These are phyloP conservation scores for Drosophila baimaii DNA, from an alignment of 1,140 invertebrate species.

Conservation along the genomic window DNA sequence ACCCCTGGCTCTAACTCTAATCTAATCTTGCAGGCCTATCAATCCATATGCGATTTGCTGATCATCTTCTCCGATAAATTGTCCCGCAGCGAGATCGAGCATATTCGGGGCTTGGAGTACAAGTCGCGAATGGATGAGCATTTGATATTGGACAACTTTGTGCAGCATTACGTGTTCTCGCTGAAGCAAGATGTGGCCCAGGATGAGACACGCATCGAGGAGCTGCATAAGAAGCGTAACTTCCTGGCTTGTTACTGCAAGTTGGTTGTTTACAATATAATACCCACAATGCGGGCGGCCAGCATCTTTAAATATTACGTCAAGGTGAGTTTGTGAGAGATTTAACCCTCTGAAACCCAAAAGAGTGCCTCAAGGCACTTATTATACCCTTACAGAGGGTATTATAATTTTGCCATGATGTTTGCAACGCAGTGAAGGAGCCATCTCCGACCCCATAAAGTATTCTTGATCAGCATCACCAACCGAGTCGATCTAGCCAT, in stretches of 20 bases:
- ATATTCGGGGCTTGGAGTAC: conserved; percentile 91
- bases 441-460: too few species aligned
- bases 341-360: too few species aligned
- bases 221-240: conserved; percentile 97
- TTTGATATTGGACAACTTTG: conserved; percentile 94
- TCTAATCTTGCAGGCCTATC: conserved; percentile 91
- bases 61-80: conserved; percentile 97
- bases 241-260: conserved; percentile 99
- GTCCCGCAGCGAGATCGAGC: conserved; percentile 86
- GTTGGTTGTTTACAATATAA: conserved; percentile 98
- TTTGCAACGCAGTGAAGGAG: too few species aligned
- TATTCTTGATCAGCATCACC: too few species aligned
- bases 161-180: conserved; percentile 96
- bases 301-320: conserved; percentile 99
- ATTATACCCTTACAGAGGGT: too few species aligned
- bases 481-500: too few species aligned
- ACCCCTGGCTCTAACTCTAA: not conserved
- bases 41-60: conserved; percentile 96
- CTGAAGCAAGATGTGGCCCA: conserved; percentile 86
- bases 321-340: too few species aligned
- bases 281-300: conserved; percentile 95
- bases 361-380: too few species aligned
- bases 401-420: too few species aligned
- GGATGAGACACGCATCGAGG: conserved; percentile 97
- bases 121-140: conserved; percentile 92